Percentiles rank a stretch among this genome's conserved stretches.
Conservation (phyloP, 2,113 vertebrate species). For the Nycticorax nycticorax region DNA sequence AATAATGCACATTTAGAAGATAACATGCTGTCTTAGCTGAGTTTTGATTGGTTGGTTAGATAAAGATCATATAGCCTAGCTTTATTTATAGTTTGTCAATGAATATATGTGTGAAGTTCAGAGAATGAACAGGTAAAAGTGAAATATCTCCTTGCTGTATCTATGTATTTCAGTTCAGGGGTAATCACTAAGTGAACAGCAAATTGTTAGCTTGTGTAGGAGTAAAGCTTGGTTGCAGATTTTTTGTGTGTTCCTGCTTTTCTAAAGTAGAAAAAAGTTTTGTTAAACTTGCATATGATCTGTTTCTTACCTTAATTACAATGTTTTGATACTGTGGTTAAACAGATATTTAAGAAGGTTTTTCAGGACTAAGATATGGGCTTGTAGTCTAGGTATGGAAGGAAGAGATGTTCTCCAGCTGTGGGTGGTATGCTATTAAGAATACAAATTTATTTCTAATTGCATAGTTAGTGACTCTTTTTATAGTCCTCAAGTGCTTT, state of each 20-base stretch:
- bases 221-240: neutral
- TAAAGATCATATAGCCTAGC: neutral
- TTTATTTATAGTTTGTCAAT: neutral
- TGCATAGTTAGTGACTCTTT: neutral
- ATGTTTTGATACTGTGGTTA: constrained; percentile 9
- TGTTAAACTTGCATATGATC: constrained; percentile 26
- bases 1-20: neutral
- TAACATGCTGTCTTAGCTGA: neutral
- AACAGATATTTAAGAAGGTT: neutral
- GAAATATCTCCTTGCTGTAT: neutral
- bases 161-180: neutral
- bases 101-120: neutral
- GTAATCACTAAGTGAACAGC: neutral
- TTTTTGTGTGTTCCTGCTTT: constrained; percentile 19
- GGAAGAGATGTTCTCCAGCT: neutral
- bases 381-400: neutral
- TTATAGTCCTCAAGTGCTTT: constrained; percentile 18
- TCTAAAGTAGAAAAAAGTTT: constrained; percentile 11
- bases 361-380: neutral
- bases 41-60: neutral
- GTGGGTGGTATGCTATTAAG: constrained; percentile 20
- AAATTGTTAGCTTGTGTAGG: constrained; percentile 23
- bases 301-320: constrained; percentile 15
- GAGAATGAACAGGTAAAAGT: neutral
- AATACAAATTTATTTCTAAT: constrained; percentile 34